Evolutionary conservation across 2,797 vertebrate species (phyloP).

Genomic region (Enteromius afrohamiltoni): DNA sequence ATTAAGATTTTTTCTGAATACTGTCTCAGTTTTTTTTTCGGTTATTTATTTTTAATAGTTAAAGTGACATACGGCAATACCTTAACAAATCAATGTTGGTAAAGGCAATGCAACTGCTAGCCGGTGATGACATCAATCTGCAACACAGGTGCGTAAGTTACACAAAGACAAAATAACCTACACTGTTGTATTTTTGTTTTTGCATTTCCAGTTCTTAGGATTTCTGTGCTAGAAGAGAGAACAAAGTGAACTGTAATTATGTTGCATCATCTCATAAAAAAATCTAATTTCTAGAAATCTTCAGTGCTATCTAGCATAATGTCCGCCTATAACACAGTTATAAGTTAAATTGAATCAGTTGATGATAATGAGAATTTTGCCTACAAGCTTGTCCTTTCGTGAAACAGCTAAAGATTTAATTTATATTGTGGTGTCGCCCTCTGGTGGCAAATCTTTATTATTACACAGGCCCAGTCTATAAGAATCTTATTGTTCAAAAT

Average conservation of each 20-base stretch:
- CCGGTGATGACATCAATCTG: neutral
- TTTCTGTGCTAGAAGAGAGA: neutral
- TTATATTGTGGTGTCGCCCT: neutral
- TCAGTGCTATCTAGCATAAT: neutral
- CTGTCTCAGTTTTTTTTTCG: neutral
- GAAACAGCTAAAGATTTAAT: neutral
- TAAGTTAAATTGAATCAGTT: neutral
- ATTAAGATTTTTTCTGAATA: conserved; percentile 23
- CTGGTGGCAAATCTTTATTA: neutral
- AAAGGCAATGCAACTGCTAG: neutral
- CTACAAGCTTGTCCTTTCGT: neutral
- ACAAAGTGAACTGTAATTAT: neutral
- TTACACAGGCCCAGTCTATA: neutral
- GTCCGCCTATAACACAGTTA: neutral
- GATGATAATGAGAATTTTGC: neutral
- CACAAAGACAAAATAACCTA: neutral
- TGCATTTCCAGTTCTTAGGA: neutral
- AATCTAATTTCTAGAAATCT: neutral
- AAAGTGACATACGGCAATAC: neutral
- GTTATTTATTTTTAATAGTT: conserved; percentile 13
- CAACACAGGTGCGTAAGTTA: neutral
- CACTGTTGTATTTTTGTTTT: neutral
- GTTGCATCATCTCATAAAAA: too few relatives aligned
- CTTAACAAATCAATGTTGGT: neutral
- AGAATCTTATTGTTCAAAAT: neutral